Percentiles rank a stretch among this genome's conserved stretches.
These are phyloP conservation scores for Microctenopoma steveboyesi DNA, from an alignment of 2,797 vertebrate genomes.

Conservation along the genomic window DNA sequence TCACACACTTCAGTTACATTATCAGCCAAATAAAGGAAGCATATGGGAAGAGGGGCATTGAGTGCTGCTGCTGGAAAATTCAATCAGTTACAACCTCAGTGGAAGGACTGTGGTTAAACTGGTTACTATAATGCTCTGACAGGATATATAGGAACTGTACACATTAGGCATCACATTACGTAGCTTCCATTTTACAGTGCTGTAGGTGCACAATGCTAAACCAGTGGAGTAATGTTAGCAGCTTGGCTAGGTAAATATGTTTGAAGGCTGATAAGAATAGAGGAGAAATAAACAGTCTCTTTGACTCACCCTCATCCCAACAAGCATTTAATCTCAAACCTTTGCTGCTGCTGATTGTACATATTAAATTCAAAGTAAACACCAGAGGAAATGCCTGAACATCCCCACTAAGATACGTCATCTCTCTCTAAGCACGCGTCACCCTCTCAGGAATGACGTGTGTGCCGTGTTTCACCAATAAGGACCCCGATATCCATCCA, in stretches of 20 bases:
- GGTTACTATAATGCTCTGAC: conserved; percentile 11
- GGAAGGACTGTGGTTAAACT: conserved; percentile 18
- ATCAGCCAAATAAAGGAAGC: conserved; percentile 15
- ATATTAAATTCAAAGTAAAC: conserved; percentile 48
- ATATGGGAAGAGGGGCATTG: not conserved
- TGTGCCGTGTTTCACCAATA: conserved; percentile 46
- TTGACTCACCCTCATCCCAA: conserved; percentile 22
- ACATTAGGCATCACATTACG: not conserved
- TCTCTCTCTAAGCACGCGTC: conserved; percentile 23
- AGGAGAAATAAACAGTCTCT: conserved; percentile 15
- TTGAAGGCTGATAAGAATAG: conserved; percentile 12
- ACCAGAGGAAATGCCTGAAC: conserved; percentile 31
- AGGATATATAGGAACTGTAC: not conserved
- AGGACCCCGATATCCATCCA: conserved; percentile 55
- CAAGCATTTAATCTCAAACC: conserved; percentile 40
- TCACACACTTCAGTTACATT: conserved; percentile 33
- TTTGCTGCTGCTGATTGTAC: conserved; percentile 26
- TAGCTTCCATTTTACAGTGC: no score
- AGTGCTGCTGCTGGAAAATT: conserved; percentile 8
- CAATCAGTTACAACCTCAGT: conserved; percentile 25
- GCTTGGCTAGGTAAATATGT: conserved; percentile 3
- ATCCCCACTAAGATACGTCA: conserved; percentile 21
- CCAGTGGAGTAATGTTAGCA: not conserved
- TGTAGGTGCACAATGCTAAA: not conserved
- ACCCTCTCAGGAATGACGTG: conserved; percentile 25